A percentile compares a stretch with the other conserved stretches of the same genome.
phyloP scores from a whole-genome alignment of 2,113 vertebrate species.

The Patagioenas fasciata region DNA sequence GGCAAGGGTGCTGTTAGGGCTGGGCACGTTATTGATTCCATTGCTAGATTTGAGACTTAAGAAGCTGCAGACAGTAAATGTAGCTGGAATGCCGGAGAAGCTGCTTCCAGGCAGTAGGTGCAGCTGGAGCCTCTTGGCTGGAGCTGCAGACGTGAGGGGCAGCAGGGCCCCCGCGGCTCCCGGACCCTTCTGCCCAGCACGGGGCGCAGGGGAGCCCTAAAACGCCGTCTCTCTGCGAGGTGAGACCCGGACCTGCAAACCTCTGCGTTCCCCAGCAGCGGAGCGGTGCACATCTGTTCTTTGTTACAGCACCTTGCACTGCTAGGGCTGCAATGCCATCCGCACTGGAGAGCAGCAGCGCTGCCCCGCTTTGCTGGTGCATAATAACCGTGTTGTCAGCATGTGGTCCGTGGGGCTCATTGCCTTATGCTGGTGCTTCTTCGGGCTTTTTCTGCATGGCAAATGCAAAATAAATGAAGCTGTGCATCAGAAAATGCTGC shows the following conservation, averaged over 20 bases:
- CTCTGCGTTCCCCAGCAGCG: background rate
- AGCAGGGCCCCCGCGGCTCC: background rate
- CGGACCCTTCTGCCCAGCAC: too few species aligned
- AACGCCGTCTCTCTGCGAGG: fast-evolving
- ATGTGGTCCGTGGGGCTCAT: background rate
- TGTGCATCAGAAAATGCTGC: fast-evolving
- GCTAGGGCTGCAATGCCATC: fast-evolving
- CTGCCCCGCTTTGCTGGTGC: background rate
- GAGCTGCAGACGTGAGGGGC: background rate
- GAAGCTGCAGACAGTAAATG: background rate
- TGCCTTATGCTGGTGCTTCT: background rate
- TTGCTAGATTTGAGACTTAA: background rate
- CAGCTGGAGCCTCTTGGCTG: background rate
- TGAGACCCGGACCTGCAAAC: background rate
- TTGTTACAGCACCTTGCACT: background rate
- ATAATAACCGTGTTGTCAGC: fast-evolving
- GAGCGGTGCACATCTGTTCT: fast-evolving
- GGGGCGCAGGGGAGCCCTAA: background rate
- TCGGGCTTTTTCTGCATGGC: background rate
- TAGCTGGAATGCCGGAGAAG: background rate
- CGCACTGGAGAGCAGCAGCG: background rate
- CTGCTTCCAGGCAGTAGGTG: constrained; percentile 30
- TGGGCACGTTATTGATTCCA: background rate
- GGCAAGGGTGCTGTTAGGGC: background rate
- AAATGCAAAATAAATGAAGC: background rate